These are phyloP conservation scores for Rutpela maculata DNA, from an alignment of 2,888 invertebrate species.

Conservation along the genomic window DNA sequence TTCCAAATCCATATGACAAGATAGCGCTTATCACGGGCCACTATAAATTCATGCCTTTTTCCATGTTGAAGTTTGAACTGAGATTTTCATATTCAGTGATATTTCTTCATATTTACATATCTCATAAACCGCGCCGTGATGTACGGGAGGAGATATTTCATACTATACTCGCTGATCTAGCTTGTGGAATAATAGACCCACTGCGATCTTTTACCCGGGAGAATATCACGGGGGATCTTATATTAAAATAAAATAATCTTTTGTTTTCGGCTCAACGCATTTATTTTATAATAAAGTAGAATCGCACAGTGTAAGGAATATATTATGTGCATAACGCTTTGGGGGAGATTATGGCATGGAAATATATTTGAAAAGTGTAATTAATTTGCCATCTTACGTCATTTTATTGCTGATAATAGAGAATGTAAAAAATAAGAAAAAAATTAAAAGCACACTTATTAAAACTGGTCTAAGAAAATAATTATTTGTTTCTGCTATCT, in stretches of 20 bases:
- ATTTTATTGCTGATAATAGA: no score
- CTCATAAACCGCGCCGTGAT: constrained; percentile 69
- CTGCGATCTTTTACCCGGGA: constrained; percentile 16
- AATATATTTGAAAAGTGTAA: neutral
- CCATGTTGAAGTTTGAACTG: constrained; percentile 68
- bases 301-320: neutral
- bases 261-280: constrained; percentile 4
- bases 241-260: constrained; percentile 35
- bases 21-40: constrained; percentile 65
- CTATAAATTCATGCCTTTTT: constrained; percentile 68
- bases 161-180: constrained; percentile 63
- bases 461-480: no score
- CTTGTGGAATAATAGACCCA: constrained; percentile 38
- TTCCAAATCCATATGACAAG: constrained; percentile 62
- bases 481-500: no score
- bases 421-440: no score
- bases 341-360: neutral
- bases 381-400: neutral
- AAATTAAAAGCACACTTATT: no score
- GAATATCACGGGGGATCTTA: constrained; percentile 14
- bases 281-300: constrained; percentile 4
- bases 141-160: constrained; percentile 68
- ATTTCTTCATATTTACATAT: constrained; percentile 72
- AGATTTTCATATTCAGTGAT: constrained; percentile 70
- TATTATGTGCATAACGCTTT: neutral